Evolutionary conservation across 2,113 vertebrate genomes (phyloP), one percentile per base, ranked within the genome.

Genomic region (Scatophagus argus): DNA sequence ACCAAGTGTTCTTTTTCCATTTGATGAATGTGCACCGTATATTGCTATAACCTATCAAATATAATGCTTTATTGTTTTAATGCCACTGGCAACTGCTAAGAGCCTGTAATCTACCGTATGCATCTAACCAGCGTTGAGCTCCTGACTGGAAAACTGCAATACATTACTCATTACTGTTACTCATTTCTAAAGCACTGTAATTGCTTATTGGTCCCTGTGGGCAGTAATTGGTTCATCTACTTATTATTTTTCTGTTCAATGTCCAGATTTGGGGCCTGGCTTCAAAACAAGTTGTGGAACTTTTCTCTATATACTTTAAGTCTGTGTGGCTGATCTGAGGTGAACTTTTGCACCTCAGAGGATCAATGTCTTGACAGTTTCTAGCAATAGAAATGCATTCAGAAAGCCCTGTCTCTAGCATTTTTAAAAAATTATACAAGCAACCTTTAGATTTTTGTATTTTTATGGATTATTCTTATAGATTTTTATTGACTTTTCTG

Each of bases 81-180:
- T 87, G 70, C 83, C 80, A 86, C 80, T 84, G 77, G 79, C 84
- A 60, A 47, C 77, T 83, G 47, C 84, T 80, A 65, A 91, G 65
- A 90, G 90, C 51, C 60, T 79, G 60, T 88, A 88, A 89, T 91
- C 89, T 89, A 6, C 66, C 4, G 34, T 79, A 44, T 59, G 69
- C 89, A 90, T 91, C 85, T 86, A 58, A 69, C 59, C 17, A 12
- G 59, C 59, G 67, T 71, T 67, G 67, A 29, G 56, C 61, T 76
- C 39, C 59, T 80, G 71, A 82, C 79, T 85, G 80, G 82, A 88
- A 84, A 88, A 80, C 74, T 73, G 56, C 55, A 88, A 85, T 80
- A 80, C 72, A 87, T 87, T 61, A 89, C 86, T 88, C 81, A 89
- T 91, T 91, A 84, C 69, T 79, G 74, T 79, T 85, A 83, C 71